These are phyloP conservation scores for Neopelma chrysocephalum DNA, from an alignment of 2,797 vertebrate species.

Conservation along the genomic window DNA sequence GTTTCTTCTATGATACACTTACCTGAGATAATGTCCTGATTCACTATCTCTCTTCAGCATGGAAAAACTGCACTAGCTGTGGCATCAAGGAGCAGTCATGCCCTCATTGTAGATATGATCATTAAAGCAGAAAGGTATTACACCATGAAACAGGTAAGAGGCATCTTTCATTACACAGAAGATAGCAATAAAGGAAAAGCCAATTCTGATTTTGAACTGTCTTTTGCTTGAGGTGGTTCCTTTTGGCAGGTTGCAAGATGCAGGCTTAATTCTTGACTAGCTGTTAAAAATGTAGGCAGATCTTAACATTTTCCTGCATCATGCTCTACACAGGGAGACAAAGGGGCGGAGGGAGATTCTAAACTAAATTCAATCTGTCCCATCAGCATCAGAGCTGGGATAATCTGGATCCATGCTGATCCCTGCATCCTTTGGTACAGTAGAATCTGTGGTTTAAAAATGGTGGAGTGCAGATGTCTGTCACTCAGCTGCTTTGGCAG, in stretches of 20 bases:
- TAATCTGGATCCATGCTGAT: background rate
- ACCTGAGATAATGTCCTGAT: background rate
- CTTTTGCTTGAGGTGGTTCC: background rate
- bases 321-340: background rate
- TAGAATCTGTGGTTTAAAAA: background rate
- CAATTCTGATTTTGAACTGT: background rate
- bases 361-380: background rate
- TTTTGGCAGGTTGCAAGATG: background rate
- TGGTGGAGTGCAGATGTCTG: no score
- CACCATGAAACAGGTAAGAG: constrained; percentile 81
- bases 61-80: constrained; percentile 85
- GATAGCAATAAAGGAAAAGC: background rate
- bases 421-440: background rate
- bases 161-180: background rate
- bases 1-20: background rate
- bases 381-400: background rate
- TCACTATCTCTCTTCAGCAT: constrained; percentile 76
- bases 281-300: background rate
- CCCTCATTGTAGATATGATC: constrained; percentile 90
- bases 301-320: background rate
- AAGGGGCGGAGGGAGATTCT: background rate
- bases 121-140: constrained; percentile 92
- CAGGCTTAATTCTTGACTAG: background rate
- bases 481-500: background rate
- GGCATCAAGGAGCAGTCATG: constrained; percentile 85